Evolutionary conservation across 2,113 vertebrate species (phyloP), one percentile per base, ranked within the genome.

Genomic region (Triplophysa tibetana): DNA sequence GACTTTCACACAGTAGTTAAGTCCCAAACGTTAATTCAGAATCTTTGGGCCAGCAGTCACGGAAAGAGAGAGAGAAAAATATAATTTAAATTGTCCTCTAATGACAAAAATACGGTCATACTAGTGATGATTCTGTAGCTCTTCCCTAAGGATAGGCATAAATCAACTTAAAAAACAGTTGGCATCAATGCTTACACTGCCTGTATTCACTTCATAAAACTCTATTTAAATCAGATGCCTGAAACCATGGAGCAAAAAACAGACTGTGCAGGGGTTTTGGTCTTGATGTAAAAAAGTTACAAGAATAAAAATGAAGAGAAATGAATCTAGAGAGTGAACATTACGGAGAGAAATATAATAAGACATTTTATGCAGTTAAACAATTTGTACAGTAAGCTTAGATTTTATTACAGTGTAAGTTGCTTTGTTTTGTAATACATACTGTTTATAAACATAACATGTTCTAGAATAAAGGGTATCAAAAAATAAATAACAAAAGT

Each of bases 251-350:
- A 63, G 54, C 58, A 64, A 43, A 66, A 21, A 63, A 70, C 77
- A 79, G 79, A 23, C 43, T 70, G 61, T 73, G 82, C 61, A 79
- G 66, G 38, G 76, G 45, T 78, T 63, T 82, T 76, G 29, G 58
- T 14, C 67, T 80, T 79, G 26, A 66, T 16, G 70, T 78, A 19
- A 83, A 85, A 69, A 84, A 68, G 63, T 72, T 75, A 65, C 79
- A 73, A 80, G 79, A 73, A 86, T 48, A 82, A 75, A 75, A 82
- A 63, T 65, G 21, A 60, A 85, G 82, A 89, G 86, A 87, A 45
- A 2, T 86, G 85, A 83, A 78, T 45, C 43, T 12, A 70, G 54
- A 43, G 70, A 54, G 24, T 12, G 73, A 84, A 80, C 26, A 29
- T 29, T 29, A 29, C 2, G 26, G 26, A 29, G 26, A 29, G 1